Percentiles rank a stretch among this genome's conserved stretches.
phyloP scores from a whole-genome alignment of 2,113 vertebrate genomes.

The Pomatostomus ruficeps region DNA sequence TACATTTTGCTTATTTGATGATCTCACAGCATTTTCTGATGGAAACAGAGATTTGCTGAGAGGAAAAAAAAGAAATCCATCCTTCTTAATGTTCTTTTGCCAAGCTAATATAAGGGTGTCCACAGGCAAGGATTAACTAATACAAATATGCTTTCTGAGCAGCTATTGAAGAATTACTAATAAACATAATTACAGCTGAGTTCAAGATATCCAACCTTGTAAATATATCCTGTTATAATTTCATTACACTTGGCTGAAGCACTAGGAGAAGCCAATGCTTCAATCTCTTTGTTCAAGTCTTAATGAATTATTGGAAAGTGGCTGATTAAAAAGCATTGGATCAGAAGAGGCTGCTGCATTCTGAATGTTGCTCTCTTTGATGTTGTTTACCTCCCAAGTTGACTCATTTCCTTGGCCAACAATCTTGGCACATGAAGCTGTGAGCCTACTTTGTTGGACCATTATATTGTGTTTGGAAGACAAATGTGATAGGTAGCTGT shows the following conservation, averaged over 20 bases:
- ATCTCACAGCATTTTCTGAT: not conserved
- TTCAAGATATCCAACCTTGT: slow-evolving; percentile 31
- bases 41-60: not conserved
- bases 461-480: not conserved
- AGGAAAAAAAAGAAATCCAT: not conserved
- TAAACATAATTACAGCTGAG: slow-evolving; percentile 15
- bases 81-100: slow-evolving; percentile 41
- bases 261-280: not conserved
- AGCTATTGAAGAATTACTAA: slow-evolving; percentile 28
- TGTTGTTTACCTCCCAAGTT: slow-evolving; percentile 27
- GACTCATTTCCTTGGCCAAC: not conserved
- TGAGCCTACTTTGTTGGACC: not conserved
- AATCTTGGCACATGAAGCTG: not conserved
- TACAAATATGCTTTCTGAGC: slow-evolving; percentile 48
- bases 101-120: slow-evolving; percentile 33
- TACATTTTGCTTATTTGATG: not conserved
- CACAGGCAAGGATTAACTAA: slow-evolving; percentile 51
- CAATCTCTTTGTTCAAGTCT: slow-evolving; percentile 24
- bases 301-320: slow-evolving; percentile 45
- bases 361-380: not conserved
- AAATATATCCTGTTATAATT: slow-evolving; percentile 46
- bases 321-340: slow-evolving; percentile 16
- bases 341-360: not conserved
- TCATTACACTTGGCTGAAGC: not conserved
- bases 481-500: not conserved